Evolutionary conservation across 1,140 invertebrate species (phyloP).

Genomic region (Galleria mellonella): DNA sequence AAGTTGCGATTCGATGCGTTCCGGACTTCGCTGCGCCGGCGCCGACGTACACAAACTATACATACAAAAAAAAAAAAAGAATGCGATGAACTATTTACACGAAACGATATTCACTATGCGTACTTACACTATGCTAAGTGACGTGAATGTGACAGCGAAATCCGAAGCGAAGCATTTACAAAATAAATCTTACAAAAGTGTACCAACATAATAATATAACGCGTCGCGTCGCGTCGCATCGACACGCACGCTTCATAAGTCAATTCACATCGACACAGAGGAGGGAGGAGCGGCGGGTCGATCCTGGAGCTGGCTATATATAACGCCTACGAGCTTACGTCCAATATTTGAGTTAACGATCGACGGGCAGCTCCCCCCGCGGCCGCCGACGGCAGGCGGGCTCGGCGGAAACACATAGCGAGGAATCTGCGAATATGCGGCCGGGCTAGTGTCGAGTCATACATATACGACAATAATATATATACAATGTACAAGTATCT

Average conservation of each 20-base stretch:
- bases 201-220: too few relatives aligned
- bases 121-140: slow-evolving; percentile 24
- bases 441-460: slow-evolving; percentile 7
- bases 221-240: too few relatives aligned
- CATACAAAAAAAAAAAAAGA: slow-evolving; percentile 10
- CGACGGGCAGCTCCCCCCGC: not conserved
- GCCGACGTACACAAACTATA: slow-evolving; percentile 11
- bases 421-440: not conserved
- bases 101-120: slow-evolving; percentile 41
- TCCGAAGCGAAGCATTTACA: slow-evolving; percentile 34
- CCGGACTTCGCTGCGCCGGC: slow-evolving; percentile 16
- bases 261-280: too few relatives aligned
- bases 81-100: slow-evolving; percentile 36
- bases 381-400: not conserved
- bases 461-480: slow-evolving; percentile 8
- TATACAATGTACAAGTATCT: slow-evolving; percentile 51
- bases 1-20: slow-evolving; percentile 9
- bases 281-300: too few relatives aligned
- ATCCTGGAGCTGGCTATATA: too few relatives aligned
- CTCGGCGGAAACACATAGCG: not conserved
- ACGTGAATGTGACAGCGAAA: slow-evolving; percentile 21
- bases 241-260: too few relatives aligned
- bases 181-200: slow-evolving; percentile 20
- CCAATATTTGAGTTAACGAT: not conserved
- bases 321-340: too few relatives aligned